These are phyloP conservation scores for Rhagium mordax DNA, from an alignment of 2,888 invertebrate species.

Conservation along the genomic window DNA sequence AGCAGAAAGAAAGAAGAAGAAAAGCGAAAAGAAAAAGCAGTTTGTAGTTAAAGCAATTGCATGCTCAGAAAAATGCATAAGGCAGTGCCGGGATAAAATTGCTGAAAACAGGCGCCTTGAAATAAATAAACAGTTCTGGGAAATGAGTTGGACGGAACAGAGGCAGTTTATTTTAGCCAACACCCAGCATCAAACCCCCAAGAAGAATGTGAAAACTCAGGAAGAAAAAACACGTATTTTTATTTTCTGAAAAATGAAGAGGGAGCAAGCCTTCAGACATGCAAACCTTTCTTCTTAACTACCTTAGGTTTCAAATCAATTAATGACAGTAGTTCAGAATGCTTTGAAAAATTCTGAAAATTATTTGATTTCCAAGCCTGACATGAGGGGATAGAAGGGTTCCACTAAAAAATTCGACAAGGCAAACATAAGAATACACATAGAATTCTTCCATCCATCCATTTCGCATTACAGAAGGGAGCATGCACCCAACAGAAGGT, in stretches of 20 bases:
- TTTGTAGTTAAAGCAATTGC: background rate
- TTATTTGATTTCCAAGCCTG: background rate
- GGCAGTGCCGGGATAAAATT: background rate
- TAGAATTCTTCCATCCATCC: constrained; percentile 4
- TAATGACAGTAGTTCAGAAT: constrained; percentile 14
- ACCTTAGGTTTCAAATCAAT: constrained; percentile 5
- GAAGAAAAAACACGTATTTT: background rate
- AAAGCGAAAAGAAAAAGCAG: background rate
- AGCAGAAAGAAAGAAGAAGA: background rate
- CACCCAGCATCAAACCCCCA: background rate
- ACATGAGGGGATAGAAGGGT: background rate
- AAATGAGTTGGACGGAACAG: background rate
- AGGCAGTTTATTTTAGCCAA: background rate
- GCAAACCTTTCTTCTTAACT: constrained; percentile 13
- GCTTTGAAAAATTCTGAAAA: background rate
- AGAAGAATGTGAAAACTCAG: background rate
- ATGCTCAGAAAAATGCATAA: background rate
- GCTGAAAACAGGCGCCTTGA: background rate
- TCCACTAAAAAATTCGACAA: background rate
- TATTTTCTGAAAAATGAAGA: constrained; percentile 15
- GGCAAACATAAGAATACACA: background rate
- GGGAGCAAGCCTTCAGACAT: background rate
- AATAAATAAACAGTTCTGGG: background rate
- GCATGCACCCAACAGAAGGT: constrained; percentile 17
- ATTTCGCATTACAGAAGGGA: constrained; percentile 14